phyloP scores from a whole-genome alignment of 1,140 invertebrate species.

The Pectinophora gossypiella region DNA sequence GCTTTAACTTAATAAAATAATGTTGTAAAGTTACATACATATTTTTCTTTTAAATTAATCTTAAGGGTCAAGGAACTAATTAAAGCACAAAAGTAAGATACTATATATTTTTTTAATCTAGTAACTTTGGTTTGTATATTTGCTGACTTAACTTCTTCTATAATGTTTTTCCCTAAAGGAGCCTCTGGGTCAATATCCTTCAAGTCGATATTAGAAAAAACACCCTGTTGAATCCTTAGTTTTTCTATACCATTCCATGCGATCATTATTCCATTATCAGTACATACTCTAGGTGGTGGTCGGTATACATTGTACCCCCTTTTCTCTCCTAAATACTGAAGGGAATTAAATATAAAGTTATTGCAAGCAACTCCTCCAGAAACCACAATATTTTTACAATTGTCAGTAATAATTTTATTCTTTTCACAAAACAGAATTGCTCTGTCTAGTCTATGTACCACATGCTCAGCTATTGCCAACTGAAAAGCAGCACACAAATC shows the following conservation, averaged over 20 bases:
- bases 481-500: constrained; percentile 94
- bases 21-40: background rate
- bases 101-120: constrained; percentile 23
- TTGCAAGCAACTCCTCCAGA: constrained; percentile 98
- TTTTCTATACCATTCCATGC: constrained; percentile 98
- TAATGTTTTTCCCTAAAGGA: constrained; percentile 40
- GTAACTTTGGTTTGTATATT: constrained; percentile 42
- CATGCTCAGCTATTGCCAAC: constrained; percentile 83
- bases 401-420: constrained; percentile 76
- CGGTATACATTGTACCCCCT: constrained; percentile 81
- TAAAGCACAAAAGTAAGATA: background rate
- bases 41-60: background rate
- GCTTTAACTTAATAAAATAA: constrained; percentile 31
- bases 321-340: constrained; percentile 82
- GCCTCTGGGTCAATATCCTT: constrained; percentile 41
- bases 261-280: constrained; percentile 99
- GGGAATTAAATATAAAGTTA: constrained; percentile 83
- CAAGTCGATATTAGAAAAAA: constrained; percentile 19
- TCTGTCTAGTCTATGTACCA: constrained; percentile 88
- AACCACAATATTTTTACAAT: constrained; percentile 81
- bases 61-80: background rate
- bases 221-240: constrained; percentile 40
- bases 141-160: constrained; percentile 39
- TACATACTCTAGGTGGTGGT: constrained; percentile 92
- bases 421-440: constrained; percentile 85